These are phyloP conservation scores for Dinocampus coccinellae DNA, from an alignment of 2,888 invertebrate genomes.

Conservation along the genomic window DNA sequence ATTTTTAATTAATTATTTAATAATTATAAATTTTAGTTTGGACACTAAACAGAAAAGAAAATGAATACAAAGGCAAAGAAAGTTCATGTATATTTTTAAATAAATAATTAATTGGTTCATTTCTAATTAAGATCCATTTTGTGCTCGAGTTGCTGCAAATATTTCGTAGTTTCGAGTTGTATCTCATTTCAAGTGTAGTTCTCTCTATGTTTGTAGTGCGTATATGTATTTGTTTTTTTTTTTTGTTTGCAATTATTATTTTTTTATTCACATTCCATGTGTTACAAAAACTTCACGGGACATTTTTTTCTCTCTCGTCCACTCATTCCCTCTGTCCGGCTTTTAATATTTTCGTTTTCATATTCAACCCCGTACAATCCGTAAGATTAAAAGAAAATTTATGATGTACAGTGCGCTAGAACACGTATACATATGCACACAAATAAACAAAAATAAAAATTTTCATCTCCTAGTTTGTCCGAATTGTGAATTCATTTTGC, in stretches of 20 bases:
- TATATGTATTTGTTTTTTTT: constrained; percentile 21
- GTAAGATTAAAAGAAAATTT: constrained; percentile 64
- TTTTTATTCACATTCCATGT: constrained; percentile 18
- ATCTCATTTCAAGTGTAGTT: constrained; percentile 7
- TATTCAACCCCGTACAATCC: constrained; percentile 48
- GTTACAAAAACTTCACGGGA: constrained; percentile 17
- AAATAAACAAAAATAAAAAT: constrained; percentile 10
- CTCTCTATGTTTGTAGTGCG: constrained; percentile 23
- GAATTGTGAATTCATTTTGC: constrained; percentile 58
- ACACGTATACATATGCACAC: not conserved
- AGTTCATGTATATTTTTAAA: not conserved
- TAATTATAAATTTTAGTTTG: too few species aligned
- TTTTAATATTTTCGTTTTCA: constrained; percentile 56
- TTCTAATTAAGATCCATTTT: constrained; percentile 38
- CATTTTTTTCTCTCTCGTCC: constrained; percentile 16
- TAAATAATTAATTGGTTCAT: constrained; percentile 39
- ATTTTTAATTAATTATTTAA: too few species aligned
- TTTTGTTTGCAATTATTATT: constrained; percentile 24
- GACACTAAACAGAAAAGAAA: too few species aligned
- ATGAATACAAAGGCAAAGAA: too few species aligned
- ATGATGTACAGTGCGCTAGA: constrained; percentile 51
- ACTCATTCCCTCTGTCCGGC: constrained; percentile 25
- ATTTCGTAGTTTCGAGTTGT: constrained; percentile 22
- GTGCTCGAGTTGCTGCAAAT: constrained; percentile 12
- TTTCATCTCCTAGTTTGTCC: constrained; percentile 40